A percentile compares a stretch with the other conserved stretches of the same genome.
Evolutionary conservation across 2,888 invertebrate species (phyloP).

Genomic region (Amitus sp.): DNA sequence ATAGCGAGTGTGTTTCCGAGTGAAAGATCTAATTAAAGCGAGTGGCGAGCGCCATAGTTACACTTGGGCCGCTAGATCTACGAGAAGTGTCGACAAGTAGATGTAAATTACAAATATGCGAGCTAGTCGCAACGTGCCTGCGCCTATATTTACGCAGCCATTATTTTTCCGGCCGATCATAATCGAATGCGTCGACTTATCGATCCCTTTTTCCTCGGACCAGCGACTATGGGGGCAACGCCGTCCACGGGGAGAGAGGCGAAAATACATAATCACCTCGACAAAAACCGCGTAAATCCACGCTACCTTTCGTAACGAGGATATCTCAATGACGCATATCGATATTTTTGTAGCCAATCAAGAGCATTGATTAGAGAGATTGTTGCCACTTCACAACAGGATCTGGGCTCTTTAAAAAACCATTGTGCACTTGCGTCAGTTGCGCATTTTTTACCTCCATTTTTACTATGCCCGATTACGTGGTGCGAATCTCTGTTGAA

Average conservation of each 20-base stretch:
- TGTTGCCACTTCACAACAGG: conserved; percentile 2
- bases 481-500: too few relatives aligned
- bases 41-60: conserved; percentile 11
- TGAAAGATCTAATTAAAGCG: conserved; percentile 8
- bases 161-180: conserved; percentile 47
- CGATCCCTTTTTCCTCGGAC: conserved; percentile 45
- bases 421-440: conserved; percentile 3
- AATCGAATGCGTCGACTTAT: conserved; percentile 52
- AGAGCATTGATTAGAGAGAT: conserved; percentile 14
- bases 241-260: conserved; percentile 30
- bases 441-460: too few relatives aligned
- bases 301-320: conserved; percentile 33
- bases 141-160: conserved; percentile 29
- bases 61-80: conserved; percentile 50
- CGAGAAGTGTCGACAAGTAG: conserved; percentile 53
- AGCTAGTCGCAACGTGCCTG: conserved; percentile 26
- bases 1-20: too few relatives aligned
- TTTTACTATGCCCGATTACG: too few relatives aligned
- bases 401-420: conserved; percentile 5
- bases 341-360: conserved; percentile 33
- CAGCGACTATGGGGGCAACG: conserved; percentile 28
- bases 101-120: conserved; percentile 57
- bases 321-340: conserved; percentile 37
- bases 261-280: conserved; percentile 35
- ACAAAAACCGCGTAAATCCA: conserved; percentile 36